A percentile compares a stretch with the other conserved stretches of the same genome.
phyloP scores from a whole-genome alignment of 2,797 vertebrate genomes.

The Parotocinclus haroldoi region DNA sequence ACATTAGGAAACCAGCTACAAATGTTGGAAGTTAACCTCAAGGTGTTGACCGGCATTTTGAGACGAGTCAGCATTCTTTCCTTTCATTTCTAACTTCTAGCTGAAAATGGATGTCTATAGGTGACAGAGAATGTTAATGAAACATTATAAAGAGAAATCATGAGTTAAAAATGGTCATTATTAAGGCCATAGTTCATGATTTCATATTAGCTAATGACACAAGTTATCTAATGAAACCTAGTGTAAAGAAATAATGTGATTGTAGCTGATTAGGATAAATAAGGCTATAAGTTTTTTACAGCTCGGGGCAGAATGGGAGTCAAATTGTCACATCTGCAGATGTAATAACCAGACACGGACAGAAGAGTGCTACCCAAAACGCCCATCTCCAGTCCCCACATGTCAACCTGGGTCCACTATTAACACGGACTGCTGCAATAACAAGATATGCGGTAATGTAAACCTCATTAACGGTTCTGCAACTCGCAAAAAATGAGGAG shows the following conservation, averaged over 20 bases:
- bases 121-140: too few species aligned
- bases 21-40: background rate
- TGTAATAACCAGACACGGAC: constrained; percentile 60
- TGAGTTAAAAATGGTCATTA: too few species aligned
- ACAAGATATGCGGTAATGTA: constrained; percentile 57
- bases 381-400: accelerated
- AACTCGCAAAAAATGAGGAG: too few species aligned
- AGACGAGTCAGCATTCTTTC: too few species aligned
- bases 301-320: constrained; percentile 65
- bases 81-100: too few species aligned
- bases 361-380: constrained; percentile 54
- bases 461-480: too few species aligned
- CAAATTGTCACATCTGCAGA: constrained; percentile 59
- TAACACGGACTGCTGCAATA: constrained; percentile 52
- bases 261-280: background rate
- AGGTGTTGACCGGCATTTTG: background rate
- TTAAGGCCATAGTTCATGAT: too few species aligned
- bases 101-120: too few species aligned
- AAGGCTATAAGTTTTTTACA: constrained; percentile 36
- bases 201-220: too few species aligned
- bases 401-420: constrained; percentile 46
- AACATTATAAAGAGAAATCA: too few species aligned
- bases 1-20: background rate
- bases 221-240: background rate
- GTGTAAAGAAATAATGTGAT: too few species aligned